Evolutionary conservation across 2,888 invertebrate genomes (phyloP).

Genomic region (Aspidiotus rigidus): DNA sequence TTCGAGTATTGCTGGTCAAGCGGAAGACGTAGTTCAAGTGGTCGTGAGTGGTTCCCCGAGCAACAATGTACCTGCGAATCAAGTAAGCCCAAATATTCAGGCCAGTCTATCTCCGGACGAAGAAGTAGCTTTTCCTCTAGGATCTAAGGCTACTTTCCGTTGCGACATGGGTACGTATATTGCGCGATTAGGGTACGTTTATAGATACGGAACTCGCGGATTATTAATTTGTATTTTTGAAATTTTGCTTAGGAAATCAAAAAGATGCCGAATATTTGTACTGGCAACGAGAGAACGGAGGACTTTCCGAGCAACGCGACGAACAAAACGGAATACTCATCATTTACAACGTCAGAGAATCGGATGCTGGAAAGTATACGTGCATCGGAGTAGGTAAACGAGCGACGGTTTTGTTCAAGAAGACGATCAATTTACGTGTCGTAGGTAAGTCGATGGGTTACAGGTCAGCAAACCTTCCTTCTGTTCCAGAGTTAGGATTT

Average conservation of each 20-base stretch:
- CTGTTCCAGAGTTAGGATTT: no score
- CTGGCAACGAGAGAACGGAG: slow-evolving; percentile 24
- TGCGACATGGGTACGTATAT: slow-evolving; percentile 34
- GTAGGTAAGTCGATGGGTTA: slow-evolving; percentile 34
- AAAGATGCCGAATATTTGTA: neutral
- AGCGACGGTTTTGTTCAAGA: slow-evolving; percentile 50
- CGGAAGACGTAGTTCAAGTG: slow-evolving; percentile 55
- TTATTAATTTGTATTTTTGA: neutral
- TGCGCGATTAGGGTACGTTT: neutral
- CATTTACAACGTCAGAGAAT: slow-evolving; percentile 17
- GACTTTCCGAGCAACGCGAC: slow-evolving; percentile 25
- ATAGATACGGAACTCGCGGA: neutral
- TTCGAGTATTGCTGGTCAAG: slow-evolving; percentile 54
- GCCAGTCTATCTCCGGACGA: slow-evolving; percentile 30
- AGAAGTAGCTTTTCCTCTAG: slow-evolving; percentile 34
- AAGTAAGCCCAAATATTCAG: slow-evolving; percentile 38
- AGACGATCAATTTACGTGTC: slow-evolving; percentile 42
- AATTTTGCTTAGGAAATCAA: neutral
- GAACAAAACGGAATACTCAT: slow-evolving; percentile 10
- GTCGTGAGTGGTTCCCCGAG: slow-evolving; percentile 43
- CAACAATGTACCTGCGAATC: slow-evolving; percentile 22
- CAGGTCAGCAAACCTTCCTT: no score
- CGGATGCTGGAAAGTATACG: slow-evolving; percentile 61
- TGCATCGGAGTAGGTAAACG: slow-evolving; percentile 54
- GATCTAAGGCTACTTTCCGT: slow-evolving; percentile 30